Evolutionary conservation across 2,797 vertebrate species (phyloP).

Genomic region (Falco concolor): DNA sequence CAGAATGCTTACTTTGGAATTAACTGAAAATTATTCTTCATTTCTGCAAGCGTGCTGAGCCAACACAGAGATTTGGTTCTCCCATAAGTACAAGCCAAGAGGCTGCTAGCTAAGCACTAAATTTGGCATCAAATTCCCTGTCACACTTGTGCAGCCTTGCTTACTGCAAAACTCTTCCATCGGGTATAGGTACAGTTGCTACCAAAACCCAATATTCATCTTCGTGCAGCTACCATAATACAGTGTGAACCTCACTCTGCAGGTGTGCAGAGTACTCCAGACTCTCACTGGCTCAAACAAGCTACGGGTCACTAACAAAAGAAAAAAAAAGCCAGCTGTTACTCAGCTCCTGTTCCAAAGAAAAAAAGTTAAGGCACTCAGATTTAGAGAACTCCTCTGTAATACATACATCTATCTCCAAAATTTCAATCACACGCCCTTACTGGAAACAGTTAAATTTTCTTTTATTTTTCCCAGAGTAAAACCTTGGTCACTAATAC

Average conservation of each 20-base stretch:
- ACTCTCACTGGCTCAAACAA: neutral
- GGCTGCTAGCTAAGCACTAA: neutral
- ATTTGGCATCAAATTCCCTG: neutral
- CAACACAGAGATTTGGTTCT: neutral
- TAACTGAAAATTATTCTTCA: neutral
- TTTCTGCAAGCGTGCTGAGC: neutral
- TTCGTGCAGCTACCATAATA: neutral
- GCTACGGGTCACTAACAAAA: neutral
- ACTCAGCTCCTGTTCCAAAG: neutral
- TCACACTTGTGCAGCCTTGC: neutral
- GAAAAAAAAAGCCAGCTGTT: neutral
- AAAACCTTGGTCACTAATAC: neutral
- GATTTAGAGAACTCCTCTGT: neutral
- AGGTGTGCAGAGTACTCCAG: neutral
- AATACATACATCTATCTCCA: neutral
- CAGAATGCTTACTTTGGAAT: constrained; percentile 25
- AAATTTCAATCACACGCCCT: neutral
- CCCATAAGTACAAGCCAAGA: neutral
- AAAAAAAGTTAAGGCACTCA: neutral
- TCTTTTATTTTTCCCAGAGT: neutral
- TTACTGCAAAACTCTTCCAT: neutral
- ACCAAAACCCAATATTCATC: neutral
- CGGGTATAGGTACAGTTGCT: neutral
- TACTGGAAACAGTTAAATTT: neutral
- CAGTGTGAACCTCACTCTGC: neutral